Percentiles rank a stretch among this genome's conserved stretches.
Evolutionary conservation across 2,797 vertebrate genomes (phyloP).

Genomic region (Phalanger gymnotis): DNA sequence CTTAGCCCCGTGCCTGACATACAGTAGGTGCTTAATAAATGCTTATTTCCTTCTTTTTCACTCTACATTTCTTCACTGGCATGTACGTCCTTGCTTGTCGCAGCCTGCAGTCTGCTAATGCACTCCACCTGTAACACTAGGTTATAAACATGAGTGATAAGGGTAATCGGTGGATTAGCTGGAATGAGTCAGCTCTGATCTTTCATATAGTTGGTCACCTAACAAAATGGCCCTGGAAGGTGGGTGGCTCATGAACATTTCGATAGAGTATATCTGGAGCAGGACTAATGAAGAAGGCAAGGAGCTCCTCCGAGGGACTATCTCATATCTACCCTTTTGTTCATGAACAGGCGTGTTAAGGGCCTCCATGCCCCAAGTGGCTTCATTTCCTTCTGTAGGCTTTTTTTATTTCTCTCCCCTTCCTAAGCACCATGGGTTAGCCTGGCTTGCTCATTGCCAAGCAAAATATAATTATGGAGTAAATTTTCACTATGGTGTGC

Average conservation of each 20-base stretch:
- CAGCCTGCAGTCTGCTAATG: not conserved
- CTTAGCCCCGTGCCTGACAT: not conserved
- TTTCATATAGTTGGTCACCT: not conserved
- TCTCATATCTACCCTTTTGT: not conserved
- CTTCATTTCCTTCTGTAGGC: not conserved
- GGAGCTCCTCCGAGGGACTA: not conserved
- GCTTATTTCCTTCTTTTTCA: not conserved
- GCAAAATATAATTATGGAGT: slow-evolving; percentile 56
- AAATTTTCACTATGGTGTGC: slow-evolving; percentile 24
- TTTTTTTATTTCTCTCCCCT: not conserved
- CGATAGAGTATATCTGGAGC: not conserved
- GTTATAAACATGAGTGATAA: not conserved
- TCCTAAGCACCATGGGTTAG: not conserved
- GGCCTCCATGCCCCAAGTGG: not conserved
- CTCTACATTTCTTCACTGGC: not conserved
- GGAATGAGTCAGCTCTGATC: not conserved
- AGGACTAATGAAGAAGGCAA: not conserved
- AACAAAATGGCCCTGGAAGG: not conserved
- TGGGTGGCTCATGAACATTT: not conserved
- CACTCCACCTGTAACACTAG: not conserved
- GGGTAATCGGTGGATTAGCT: not conserved
- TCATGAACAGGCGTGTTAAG: not conserved
- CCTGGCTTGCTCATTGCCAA: slow-evolving; percentile 49
- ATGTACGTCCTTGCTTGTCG: not conserved
- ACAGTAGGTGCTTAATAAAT: not conserved